Base-by-base conservation (phyloP, 2,888 invertebrate genomes). In the Limenitis camilla region DNA sequence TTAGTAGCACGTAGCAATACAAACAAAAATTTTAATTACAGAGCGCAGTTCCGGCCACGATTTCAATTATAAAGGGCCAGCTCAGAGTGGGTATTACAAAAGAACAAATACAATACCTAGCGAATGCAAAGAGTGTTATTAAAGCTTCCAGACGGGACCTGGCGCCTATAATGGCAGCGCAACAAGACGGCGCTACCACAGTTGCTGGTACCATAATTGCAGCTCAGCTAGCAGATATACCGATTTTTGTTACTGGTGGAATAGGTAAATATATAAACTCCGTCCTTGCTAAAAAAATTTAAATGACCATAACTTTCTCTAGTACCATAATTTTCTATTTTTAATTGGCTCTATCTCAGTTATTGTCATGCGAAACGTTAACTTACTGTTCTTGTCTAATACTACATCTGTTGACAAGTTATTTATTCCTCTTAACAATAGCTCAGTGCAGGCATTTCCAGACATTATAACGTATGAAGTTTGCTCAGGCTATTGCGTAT, bases 211-310 rank as follows among this genome's bases (percentile, higher is more conserved):
- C 99, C 0, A 92, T 98, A 85, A 87, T 96, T 32, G 91, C 94
- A 6, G 95, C 98, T 0, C 90, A 94, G 56, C 84, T 91, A 60
- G 93, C 92, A 6, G 95, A 94, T 5, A 96, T 99, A 67, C 90
- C 92, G 8, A 89, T 99, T 46, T 98, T 99, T 88, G 98, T 96
- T 1, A 99, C 99, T 29, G 99, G 99, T 58, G 94, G 94, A 4
- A 89, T 91, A 61, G 91, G 90, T 88, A 60, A 64, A 40, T 39
- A 19, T n/a, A 27, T 8, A 7, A 31, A 10, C 11, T 9, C 11
- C 6, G n/a, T 41, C 30, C 10, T 36, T n/a, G 4, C n/a, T 36
- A 36, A 19, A 19, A 19, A 36, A 6, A 4, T 10, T 10, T 36
- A 6, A n/a, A 6, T n/a, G 5, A 36, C n/a, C 6, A 36, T 10